Evolutionary conservation across 1,140 invertebrate species (phyloP).

Genomic region (Philotrypesis tridentata): DNA sequence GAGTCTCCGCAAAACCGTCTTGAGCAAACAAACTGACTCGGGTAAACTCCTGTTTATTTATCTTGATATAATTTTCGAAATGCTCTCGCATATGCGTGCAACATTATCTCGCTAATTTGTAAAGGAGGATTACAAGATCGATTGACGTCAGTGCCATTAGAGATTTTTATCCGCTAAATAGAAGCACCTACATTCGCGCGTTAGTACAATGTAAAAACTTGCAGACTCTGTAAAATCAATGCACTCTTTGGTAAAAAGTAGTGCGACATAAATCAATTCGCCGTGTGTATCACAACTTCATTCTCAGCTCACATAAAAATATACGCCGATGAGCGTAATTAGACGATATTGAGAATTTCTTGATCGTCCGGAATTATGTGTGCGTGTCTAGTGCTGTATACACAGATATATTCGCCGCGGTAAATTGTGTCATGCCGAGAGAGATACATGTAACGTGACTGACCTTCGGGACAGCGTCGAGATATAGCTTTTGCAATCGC

Average conservation of each 20-base stretch:
- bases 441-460: not conserved
- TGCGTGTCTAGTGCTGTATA: not conserved
- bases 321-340: constrained; percentile 16
- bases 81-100: not conserved
- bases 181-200: not conserved
- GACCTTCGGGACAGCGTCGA: constrained; percentile 22
- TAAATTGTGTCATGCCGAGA: constrained; percentile 27
- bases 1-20: not conserved
- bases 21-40: not conserved
- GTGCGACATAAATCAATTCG: constrained; percentile 7
- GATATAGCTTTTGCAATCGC: constrained; percentile 32
- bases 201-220: not conserved
- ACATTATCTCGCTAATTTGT: not conserved
- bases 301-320: not conserved
- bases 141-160: not conserved
- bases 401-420: not conserved
- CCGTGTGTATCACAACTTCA: not conserved
- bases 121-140: not conserved
- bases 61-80: constrained; percentile 10
- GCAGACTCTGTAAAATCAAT: not conserved
- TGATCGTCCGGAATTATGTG: not conserved
- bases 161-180: constrained; percentile 3
- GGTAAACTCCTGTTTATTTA: constrained; percentile 6
- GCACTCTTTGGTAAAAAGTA: not conserved
- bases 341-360: constrained; percentile 32